Evolutionary conservation across 2,888 invertebrate genomes (phyloP).

Genomic region (Philhelius pedissequus): DNA sequence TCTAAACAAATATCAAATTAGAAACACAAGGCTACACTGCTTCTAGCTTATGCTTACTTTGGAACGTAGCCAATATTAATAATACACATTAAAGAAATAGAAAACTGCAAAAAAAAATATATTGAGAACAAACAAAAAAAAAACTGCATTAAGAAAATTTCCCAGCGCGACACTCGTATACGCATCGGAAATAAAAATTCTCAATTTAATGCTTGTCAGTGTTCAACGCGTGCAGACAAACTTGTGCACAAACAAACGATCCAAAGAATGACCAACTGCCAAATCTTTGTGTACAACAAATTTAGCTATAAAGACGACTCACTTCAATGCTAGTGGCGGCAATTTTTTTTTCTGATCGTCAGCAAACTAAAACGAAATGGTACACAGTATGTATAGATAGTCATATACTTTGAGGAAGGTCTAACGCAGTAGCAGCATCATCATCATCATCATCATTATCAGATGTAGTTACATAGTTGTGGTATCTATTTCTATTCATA

Average conservation of each 20-base stretch:
- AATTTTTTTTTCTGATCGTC: conserved; percentile 20
- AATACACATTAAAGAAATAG: conserved; percentile 57
- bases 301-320: conserved; percentile 33
- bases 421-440: background rate
- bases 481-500: conserved; percentile 37
- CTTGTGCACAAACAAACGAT: background rate
- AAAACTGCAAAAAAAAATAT: conserved; percentile 50
- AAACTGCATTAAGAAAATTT: conserved; percentile 6
- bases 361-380: background rate
- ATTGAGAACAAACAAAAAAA: conserved; percentile 14
- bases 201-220: conserved; percentile 18
- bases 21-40: conserved; percentile 58
- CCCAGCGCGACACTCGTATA: conserved; percentile 5
- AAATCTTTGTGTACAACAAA: conserved; percentile 15
- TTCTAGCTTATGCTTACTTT: conserved; percentile 34
- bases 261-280: conserved; percentile 41
- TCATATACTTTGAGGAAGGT: background rate
- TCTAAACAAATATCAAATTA: conserved; percentile 43
- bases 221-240: background rate
- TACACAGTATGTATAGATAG: background rate
- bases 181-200: conserved; percentile 52
- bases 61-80: conserved; percentile 60
- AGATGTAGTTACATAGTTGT: conserved; percentile 26
- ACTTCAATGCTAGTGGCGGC: conserved; percentile 22
- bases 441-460: conserved; percentile 17